A percentile compares a stretch with the other conserved stretches of the same genome.
phyloP scores from a whole-genome alignment of 2,113 vertebrate species.

The Microcebus murinus region DNA sequence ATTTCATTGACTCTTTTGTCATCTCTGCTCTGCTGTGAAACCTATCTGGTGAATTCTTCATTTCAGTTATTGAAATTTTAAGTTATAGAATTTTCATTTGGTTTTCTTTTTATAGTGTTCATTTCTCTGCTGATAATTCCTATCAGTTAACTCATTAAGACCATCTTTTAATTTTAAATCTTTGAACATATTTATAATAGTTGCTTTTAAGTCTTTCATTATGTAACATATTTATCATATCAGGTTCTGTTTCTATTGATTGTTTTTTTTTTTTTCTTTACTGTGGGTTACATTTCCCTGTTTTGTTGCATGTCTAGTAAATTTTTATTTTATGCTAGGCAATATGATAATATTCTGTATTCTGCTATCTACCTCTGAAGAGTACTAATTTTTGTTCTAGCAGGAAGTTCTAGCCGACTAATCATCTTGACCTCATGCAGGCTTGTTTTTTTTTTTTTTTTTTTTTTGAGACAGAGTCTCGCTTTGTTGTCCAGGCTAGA shows the following conservation, averaged over 20 bases:
- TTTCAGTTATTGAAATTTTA: background rate
- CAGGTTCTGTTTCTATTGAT: background rate
- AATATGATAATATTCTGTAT: background rate
- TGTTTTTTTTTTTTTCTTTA: background rate
- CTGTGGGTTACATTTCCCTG: background rate
- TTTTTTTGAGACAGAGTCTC: too few relatives aligned
- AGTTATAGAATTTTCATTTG: background rate
- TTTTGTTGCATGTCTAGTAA: background rate
- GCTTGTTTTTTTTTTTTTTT: slow-evolving; percentile 34
- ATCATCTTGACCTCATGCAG: background rate
- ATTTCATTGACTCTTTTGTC: background rate
- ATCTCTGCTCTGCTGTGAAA: background rate
- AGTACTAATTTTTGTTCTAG: background rate
- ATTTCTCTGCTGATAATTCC: background rate
- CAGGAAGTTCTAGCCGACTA: background rate
- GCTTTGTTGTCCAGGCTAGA: too few relatives aligned
- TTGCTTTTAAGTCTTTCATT: background rate
- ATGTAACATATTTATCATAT: background rate
- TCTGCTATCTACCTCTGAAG: background rate
- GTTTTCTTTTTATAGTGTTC: background rate
- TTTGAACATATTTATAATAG: background rate
- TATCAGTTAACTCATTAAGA: background rate
- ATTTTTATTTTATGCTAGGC: background rate
- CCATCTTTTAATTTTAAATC: background rate
- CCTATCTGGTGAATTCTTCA: background rate